Evolutionary conservation across 2,888 invertebrate genomes (phyloP).

Genomic region (Pandemis heparana): DNA sequence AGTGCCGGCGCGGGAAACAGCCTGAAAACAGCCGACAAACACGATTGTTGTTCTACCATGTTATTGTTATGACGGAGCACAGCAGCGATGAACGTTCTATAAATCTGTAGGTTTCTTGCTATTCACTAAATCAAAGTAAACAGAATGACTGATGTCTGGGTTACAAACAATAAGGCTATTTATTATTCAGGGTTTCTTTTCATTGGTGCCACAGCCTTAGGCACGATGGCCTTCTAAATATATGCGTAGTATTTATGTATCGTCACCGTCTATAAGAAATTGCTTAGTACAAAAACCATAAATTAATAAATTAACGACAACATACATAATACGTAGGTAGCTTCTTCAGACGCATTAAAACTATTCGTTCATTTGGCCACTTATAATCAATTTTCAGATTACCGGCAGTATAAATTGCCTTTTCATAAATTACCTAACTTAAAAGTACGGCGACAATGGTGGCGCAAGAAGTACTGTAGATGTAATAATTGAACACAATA

Average conservation of each 20-base stretch:
- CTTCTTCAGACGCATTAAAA: no score
- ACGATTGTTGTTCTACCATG: constrained; percentile 5
- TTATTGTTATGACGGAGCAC: constrained; percentile 13
- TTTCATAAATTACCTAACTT: constrained; percentile 6
- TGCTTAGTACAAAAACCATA: no score
- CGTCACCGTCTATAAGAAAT: no score
- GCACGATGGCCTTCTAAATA: background rate
- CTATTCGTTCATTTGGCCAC: background rate
- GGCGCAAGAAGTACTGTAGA: background rate
- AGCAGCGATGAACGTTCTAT: background rate
- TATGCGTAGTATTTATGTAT: no score
- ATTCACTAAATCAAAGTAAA: background rate
- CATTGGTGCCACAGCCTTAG: background rate
- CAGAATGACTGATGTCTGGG: background rate
- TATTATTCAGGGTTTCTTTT: background rate
- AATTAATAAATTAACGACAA: no score
- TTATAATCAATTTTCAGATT: background rate
- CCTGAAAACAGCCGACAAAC: background rate
- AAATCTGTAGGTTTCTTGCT: constrained; percentile 1
- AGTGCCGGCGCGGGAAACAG: constrained; percentile 15
- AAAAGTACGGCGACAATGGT: background rate
- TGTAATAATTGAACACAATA: background rate
- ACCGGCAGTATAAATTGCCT: background rate
- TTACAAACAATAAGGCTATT: background rate
- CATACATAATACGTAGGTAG: no score